A percentile compares a stretch with the other conserved stretches of the same genome.
phyloP scores from a whole-genome alignment of 2,113 vertebrate genomes.

The Dryoscopus gambensis region DNA sequence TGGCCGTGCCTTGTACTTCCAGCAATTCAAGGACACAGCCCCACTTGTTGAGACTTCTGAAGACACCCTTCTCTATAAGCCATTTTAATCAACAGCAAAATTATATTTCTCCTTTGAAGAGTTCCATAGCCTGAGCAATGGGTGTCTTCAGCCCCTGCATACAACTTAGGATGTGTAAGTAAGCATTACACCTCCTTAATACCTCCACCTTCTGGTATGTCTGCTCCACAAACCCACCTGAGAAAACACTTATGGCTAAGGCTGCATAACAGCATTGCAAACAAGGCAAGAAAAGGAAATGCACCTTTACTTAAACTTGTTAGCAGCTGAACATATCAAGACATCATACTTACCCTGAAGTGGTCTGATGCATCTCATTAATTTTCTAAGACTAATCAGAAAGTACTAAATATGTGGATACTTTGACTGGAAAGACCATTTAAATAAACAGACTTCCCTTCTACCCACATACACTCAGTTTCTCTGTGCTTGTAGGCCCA shows the following conservation, averaged over 20 bases:
- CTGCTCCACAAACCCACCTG: neutral
- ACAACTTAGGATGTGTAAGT: neutral
- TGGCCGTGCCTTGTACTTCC: accelerated
- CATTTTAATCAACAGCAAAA: neutral
- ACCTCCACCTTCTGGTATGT: neutral
- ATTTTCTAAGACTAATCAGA: neutral
- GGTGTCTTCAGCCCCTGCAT: neutral
- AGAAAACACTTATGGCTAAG: neutral
- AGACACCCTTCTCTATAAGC: neutral
- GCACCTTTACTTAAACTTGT: neutral
- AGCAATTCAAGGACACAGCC: neutral
- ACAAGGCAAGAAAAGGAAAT: neutral
- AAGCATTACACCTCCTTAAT: neutral
- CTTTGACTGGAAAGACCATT: neutral
- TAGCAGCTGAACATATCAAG: neutral
- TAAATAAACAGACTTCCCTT: neutral
- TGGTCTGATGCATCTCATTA: neutral
- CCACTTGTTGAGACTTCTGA: neutral
- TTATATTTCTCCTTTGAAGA: neutral
- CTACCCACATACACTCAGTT: neutral
- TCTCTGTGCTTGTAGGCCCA: neutral
- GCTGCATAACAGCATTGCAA: neutral
- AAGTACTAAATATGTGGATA: neutral
- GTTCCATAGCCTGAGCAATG: neutral
- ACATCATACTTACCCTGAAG: neutral